phyloP scores from a whole-genome alignment of 2,888 invertebrate genomes.

The Belgica antarctica region DNA sequence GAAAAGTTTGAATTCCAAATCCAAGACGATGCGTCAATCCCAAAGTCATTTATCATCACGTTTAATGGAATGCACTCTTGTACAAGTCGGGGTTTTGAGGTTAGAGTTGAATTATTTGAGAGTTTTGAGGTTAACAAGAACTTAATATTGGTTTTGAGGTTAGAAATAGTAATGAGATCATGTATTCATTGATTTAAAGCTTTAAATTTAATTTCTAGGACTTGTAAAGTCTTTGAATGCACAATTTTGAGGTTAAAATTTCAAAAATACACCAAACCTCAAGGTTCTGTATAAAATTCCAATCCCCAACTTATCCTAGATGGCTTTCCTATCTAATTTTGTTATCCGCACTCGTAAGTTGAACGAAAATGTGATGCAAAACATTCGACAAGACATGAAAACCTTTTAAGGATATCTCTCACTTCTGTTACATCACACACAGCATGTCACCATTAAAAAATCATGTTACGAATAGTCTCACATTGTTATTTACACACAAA shows the following conservation, averaged over 20 bases:
- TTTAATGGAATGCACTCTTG: neutral
- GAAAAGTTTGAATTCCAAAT: neutral
- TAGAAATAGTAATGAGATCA: too few relatives aligned
- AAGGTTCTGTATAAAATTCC: too few relatives aligned
- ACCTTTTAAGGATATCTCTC: conserved; percentile 30
- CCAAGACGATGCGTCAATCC: neutral
- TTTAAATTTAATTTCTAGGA: too few relatives aligned
- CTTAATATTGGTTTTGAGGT: too few relatives aligned
- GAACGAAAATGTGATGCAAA: conserved; percentile 14
- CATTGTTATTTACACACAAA: conserved; percentile 12
- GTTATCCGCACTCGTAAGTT: neutral
- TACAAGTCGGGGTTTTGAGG: too few relatives aligned
- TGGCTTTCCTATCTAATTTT: too few relatives aligned
- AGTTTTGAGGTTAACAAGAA: too few relatives aligned
- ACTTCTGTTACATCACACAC: conserved; percentile 16
- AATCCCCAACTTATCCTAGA: conserved; percentile 22
- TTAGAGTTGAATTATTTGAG: too few relatives aligned
- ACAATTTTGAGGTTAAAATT: too few relatives aligned
- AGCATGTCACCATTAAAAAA: conserved; percentile 13
- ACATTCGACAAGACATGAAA: conserved; percentile 8
- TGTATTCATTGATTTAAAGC: too few relatives aligned
- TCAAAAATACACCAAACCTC: too few relatives aligned
- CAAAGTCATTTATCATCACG: conserved; percentile 11
- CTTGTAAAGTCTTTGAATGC: too few relatives aligned
- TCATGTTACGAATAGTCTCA: conserved; percentile 17